These are phyloP conservation scores for Acanthosepion esculentum DNA, from an alignment of 2,888 invertebrate species.

Conservation along the genomic window DNA sequence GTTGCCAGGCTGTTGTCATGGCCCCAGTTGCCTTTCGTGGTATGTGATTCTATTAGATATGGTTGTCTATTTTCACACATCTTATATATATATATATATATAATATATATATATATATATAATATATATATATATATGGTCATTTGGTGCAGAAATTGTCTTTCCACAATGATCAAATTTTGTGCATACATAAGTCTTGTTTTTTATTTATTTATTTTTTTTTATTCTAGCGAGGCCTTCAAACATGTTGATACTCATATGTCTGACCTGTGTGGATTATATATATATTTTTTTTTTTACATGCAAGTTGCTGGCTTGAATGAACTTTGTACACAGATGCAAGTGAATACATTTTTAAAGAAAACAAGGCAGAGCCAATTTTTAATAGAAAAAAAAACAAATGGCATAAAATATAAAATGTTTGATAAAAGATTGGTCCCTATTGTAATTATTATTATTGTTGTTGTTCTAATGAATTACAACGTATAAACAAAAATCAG, in stretches of 20 bases:
- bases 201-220: not conserved
- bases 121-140: not conserved
- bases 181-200: not conserved
- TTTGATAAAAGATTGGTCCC: not conserved
- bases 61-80: not conserved
- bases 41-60: conserved; percentile 33
- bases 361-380: not conserved
- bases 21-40: conserved; percentile 1
- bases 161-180: conserved; percentile 21
- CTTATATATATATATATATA: not conserved
- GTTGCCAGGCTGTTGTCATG: not conserved
- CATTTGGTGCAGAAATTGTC: conserved; percentile 20
- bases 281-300: not conserved
- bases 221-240: conserved; percentile 11
- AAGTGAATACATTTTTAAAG: not conserved
- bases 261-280: not conserved
- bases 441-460: not conserved
- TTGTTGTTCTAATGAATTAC: not conserved
- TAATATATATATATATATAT: not conserved
- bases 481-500: not conserved
- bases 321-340: not conserved
- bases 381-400: not conserved
- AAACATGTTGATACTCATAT: not conserved
- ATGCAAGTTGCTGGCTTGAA: not conserved
- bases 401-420: not conserved